Evolutionary conservation across 2,888 invertebrate genomes (phyloP), one percentile per base, ranked within the genome.

Genomic region (Rhingia campestris): DNA sequence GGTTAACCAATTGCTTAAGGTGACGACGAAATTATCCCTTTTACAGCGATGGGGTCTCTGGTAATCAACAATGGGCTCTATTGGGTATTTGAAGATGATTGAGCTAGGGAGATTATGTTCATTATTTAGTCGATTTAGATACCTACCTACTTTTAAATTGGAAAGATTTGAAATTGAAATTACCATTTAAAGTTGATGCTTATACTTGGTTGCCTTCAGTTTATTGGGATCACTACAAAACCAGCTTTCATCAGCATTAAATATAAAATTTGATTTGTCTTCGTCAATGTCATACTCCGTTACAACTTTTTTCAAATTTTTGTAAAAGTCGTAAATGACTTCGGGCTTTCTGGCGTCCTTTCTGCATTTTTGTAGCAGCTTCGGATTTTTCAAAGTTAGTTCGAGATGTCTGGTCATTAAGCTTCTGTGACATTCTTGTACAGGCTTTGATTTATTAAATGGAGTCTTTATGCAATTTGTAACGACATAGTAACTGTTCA

Each of bases 351-450:
- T 41, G 43, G 43, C 47, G 47, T 61, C 61, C 9, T 61, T 61
- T 35, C 61, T 45, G 47, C 35, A 61, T 47, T 61, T 61, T 47
- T 59, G 59, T 59, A 43, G 59, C 6, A 59, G 12, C 54, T 54
- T 12, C 35, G 54, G 54, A 35, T 54, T 54, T 9, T 58, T 43
- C 12, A 58, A 7, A 4, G 59, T 45, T 45, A 59, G 45, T 43
- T 43, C 12, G 33, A 33, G 59, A 45, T 59, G 59, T 12, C 59
- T 59, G 1, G 43, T 59, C 43, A 59, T 59, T 12, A 59, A 59
- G n/a, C 12, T 43, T 32, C 59, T 59, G 9, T 59, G 43, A 70
- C 61, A 37, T 67, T 49, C 63, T 63, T 63, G 49, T 37, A 47
- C 63, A 63, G 63, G 63, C 63, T 30, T 63, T 49, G 49, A 63